Base-by-base conservation (phyloP, 2,113 vertebrate genomes). In the Pogona vitticeps region DNA sequence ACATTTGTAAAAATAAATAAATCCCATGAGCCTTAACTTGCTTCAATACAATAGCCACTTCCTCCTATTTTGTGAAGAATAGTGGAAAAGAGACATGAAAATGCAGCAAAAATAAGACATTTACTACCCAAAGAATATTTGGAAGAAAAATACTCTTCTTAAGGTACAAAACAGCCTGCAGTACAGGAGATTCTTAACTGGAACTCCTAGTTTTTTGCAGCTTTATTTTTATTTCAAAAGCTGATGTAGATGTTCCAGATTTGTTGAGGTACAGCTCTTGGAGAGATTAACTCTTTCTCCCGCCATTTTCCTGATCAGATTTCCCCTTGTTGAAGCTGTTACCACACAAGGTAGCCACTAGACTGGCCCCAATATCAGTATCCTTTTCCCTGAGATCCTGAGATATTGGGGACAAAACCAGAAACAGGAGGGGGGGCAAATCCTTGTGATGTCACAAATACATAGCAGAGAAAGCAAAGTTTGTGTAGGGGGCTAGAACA, bases 11-110 rank as follows among this genome's bases (percentile, higher is more conserved):
- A n/a, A n/a, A n/a, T n/a, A n/a, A n/a, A n/a, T n/a, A 86, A 90
- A 91, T 88, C 90, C 81, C 85, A 82, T 40, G 87, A 91, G 86
- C 89, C 93, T 94, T 95, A 91, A 87, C 87, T 85, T 78, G 80
- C 91, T 68, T 83, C 86, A 88, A 61, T 56, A 92, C 91, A 93
- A 92, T 92, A 88, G 82, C 20, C 15, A 89, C 93, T 95, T 94
- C 91, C 92, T 95, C 87, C 79, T 94, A 93, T 86, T 94, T 94
- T 93, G n/a, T 63, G 77, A 86, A 72, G 76, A 77, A 70, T 36
- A 90, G 85, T 85, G 85, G 31, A 38, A 52, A 52, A 61, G 1
- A 3, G 63, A 31, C 52, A 73, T 21, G 68, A 72, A 59, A 59
- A 42, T 15, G 38, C 28, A 91, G 12, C 84, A 92, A 90, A 87